Evolutionary conservation across 2,797 vertebrate species (phyloP), one percentile per base, ranked within the genome.

Genomic region (Pseudomugil gertrudae): DNA sequence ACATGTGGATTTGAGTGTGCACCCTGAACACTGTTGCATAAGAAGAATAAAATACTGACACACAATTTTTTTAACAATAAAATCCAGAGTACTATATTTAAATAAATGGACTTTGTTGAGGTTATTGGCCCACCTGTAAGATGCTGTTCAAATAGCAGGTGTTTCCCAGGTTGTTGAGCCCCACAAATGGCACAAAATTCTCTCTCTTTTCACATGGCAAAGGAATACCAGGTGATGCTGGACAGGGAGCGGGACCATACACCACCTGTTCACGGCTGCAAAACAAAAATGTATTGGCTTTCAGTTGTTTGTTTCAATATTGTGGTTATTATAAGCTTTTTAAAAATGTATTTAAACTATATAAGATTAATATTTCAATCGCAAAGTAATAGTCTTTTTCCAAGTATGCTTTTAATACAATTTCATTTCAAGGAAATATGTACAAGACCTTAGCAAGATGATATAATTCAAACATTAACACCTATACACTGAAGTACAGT

Each of bases 131-230:
- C 38, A 97, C 97, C 96, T 99, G 97, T 84, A 99, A 94, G 57
- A 99, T 87, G n/a, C 97, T 99, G 92, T 99, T 99, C 72, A 99
- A 91, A 84, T 99, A 99, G 83, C 98, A 99, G 57, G 97, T 99
- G 91, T 99, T 99, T 56, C 98, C 97, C 26, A 99, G 92, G 76
- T 99, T 99, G 89, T 96, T 98, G 83, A 99, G 79, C 9, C 97
- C 98, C 79, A 98, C 96, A 79, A 99, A 99, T 3, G 98, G 98
- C 73, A 97, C 63, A 70, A 97, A 66, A 67, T 71, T 94, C 73
- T 97, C 96, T 54, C 78, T 95, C 79, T 95, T 98, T 72, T 96
- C 96, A 85, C 91, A 93, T 33, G 92, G 87, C 61, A 92, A 23
- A 5, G 84, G 65, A 13, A 79, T 66, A 9, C 72, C 72, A 0